Base-by-base conservation (phyloP, 2,888 invertebrate genomes). In the Ectropis crepuscularia region DNA sequence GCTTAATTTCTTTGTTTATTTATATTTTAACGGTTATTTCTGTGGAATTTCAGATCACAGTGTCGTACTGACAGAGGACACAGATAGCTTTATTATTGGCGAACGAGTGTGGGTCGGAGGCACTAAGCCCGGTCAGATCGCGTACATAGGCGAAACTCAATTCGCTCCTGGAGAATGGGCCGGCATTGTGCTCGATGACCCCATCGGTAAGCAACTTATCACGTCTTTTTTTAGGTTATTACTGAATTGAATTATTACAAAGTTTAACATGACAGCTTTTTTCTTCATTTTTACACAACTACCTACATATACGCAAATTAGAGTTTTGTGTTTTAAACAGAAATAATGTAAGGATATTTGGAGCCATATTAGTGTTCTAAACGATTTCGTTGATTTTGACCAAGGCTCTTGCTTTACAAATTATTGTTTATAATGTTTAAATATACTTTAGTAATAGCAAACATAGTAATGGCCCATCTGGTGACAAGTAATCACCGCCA, bases 131-230 rank as follows among this genome's bases (percentile, higher is more conserved):
- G 99, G 99, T 42, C 96, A 96, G 81, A 97, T 99, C 74, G 97
- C 98, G 46, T 99, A 97, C 87, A 96, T 98, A 61, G 98, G 99
- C 39, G 98, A 98, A 82, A 98, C 99, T 57, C 97, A 98, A 86
- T 99, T 99, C 92, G 99, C 99, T 11, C 98, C 98, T 16, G 99
- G 99, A 65, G 98, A 99, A 72, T 99, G 99, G 99, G 99, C 98
- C 53, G 99, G 99, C 54, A 96, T 99, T 65, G 99, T 98, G 67
- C 95, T 99, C 73, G 99, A 99, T 87, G 98, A 98, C 75, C 95
- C 98, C 46, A 96, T 97, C 79, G 99, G 99, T 96, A 93, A 92
- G 92, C 28, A 36, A n/a, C n/a, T 47, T 37, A 5, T 5, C 5
- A 9, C 28, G 12, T 12, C 11, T 8, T 9, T 2, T 46, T 11